phyloP scores from a whole-genome alignment of 2,888 invertebrate species.

The Tenthredo amoena region DNA sequence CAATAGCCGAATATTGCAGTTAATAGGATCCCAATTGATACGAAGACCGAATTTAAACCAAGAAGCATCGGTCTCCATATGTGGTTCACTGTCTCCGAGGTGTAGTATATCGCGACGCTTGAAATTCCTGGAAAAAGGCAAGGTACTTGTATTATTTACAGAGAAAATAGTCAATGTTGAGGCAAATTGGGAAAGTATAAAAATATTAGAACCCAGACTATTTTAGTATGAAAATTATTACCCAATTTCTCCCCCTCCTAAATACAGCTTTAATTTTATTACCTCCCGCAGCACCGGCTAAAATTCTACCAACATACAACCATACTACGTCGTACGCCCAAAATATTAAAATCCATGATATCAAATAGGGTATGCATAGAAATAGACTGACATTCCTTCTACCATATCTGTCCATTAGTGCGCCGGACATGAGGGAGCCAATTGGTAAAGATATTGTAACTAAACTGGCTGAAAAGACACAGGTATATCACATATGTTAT shows the following conservation, averaged over 20 bases:
- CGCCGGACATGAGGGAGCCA: constrained; percentile 80
- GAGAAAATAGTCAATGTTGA: background rate
- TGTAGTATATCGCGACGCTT: constrained; percentile 80
- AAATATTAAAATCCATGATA: constrained; percentile 79
- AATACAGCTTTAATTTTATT: constrained; percentile 43
- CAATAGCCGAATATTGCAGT: constrained; percentile 79
- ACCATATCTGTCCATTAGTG: constrained; percentile 81
- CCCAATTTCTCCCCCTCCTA: constrained; percentile 31
- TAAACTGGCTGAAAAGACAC: constrained; percentile 79
- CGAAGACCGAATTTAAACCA: constrained; percentile 81
- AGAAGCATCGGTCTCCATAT: constrained; percentile 80
- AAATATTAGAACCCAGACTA: background rate
- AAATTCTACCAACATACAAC: constrained; percentile 79
- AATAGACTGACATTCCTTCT: constrained; percentile 78
- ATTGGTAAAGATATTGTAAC: constrained; percentile 80
- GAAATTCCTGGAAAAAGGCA: constrained; percentile 77
- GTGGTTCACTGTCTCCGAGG: constrained; percentile 81
- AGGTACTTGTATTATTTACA: background rate
- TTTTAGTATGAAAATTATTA: background rate
- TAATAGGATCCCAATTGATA: constrained; percentile 81
- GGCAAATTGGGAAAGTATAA: background rate
- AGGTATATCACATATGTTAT: background rate
- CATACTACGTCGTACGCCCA: constrained; percentile 76
- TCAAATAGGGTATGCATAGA: constrained; percentile 78
- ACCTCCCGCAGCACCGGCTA: constrained; percentile 80